Conservation (phyloP, 2,113 vertebrate species). For the Miniopterus natalensis region DNA sequence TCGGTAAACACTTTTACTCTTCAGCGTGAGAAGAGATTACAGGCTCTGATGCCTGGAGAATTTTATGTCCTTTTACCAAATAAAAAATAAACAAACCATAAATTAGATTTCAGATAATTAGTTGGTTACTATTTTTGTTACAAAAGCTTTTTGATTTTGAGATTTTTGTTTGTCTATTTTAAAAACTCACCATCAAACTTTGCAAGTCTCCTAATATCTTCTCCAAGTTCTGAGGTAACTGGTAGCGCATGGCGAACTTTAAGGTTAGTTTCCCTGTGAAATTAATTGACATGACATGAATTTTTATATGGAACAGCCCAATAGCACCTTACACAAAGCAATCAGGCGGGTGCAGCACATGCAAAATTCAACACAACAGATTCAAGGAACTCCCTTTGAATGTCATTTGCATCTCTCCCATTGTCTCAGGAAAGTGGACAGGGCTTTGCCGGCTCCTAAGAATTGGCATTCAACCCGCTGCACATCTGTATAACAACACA, state of each 20-base stretch:
- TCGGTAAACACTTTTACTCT: constrained; percentile 31
- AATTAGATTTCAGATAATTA: constrained; percentile 36
- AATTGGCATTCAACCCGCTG: constrained; percentile 34
- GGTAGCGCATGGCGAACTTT: constrained; percentile 90
- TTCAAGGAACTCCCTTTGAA: not conserved
- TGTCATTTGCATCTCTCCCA: constrained; percentile 15
- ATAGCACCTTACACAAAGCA: not conserved
- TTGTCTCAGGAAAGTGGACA: not conserved
- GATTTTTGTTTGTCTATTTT: constrained; percentile 35
- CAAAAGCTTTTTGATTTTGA: constrained; percentile 48
- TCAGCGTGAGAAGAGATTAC: constrained; percentile 7
- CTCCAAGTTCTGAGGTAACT: constrained; percentile 89
- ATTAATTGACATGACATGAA: constrained; percentile 60
- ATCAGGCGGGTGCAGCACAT: not conserved
- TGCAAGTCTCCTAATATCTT: constrained; percentile 86
- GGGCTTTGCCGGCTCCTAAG: constrained; percentile 4
- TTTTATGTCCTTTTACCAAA: constrained; percentile 52
- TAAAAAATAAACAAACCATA: constrained; percentile 31
- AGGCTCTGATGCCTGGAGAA: not conserved
- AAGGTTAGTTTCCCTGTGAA: constrained; percentile 90
- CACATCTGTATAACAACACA: constrained; percentile 73
- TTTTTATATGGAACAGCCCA: constrained; percentile 27
- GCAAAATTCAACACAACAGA: not conserved
- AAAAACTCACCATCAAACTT: constrained; percentile 90
- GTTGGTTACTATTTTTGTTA: constrained; percentile 16